Conservation (phyloP, 2,888 invertebrate species). For the Lasius fuliginosus region DNA sequence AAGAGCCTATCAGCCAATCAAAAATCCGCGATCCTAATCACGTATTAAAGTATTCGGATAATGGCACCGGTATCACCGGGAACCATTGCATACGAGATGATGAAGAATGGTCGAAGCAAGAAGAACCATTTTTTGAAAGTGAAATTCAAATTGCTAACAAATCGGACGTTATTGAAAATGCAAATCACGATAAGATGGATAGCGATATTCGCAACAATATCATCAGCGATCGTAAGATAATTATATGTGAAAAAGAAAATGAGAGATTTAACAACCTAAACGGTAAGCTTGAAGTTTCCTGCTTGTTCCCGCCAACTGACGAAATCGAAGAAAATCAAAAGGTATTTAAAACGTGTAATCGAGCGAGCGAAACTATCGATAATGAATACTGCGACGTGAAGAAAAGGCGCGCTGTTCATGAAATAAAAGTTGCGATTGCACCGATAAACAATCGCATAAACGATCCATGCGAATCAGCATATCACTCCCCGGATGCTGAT, state of each 20-base stretch:
- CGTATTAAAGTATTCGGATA: not conserved
- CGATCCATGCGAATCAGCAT: slow-evolving; percentile 27
- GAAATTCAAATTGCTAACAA: not conserved
- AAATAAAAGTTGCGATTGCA: slow-evolving; percentile 12
- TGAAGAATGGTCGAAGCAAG: not conserved
- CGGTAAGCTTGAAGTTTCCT: not conserved
- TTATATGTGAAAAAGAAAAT: not conserved
- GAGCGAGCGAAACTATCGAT: not conserved
- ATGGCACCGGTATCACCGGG: not conserved
- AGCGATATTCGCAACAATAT: not conserved
- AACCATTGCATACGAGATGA: slow-evolving; percentile 16
- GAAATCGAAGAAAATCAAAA: not conserved
- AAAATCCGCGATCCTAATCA: slow-evolving; percentile 21
- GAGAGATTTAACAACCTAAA: not conserved
- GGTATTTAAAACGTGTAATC: not conserved
- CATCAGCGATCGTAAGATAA: not conserved
- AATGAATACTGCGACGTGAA: not conserved
- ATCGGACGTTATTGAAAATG: not conserved
- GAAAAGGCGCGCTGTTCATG: not conserved
- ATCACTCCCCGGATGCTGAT: slow-evolving; percentile 10
- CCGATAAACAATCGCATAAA: slow-evolving; percentile 11
- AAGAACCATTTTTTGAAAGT: not conserved
- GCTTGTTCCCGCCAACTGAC: not conserved
- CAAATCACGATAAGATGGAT: not conserved
- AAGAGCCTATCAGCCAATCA: not conserved